Conservation (phyloP, 1,140 invertebrate genomes). For the Cotesia vestalis region DNA sequence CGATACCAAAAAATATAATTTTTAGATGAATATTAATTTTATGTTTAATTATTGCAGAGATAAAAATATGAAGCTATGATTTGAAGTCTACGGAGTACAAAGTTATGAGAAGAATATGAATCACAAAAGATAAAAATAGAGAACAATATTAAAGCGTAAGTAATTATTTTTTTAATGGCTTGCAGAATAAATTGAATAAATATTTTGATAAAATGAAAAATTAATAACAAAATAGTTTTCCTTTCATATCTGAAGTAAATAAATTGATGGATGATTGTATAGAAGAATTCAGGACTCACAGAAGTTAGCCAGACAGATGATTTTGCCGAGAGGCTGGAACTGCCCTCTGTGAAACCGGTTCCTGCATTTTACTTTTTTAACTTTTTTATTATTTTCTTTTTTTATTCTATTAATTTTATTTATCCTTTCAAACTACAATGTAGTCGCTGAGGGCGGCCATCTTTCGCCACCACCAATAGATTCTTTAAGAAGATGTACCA, state of each 20-base stretch:
- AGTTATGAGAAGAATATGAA: too few species aligned
- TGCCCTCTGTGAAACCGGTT: constrained; percentile 40
- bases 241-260: background rate
- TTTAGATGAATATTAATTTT: background rate
- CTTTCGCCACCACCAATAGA: constrained; percentile 6
- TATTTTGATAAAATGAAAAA: background rate
- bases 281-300: constrained; percentile 36
- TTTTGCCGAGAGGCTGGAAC: constrained; percentile 40
- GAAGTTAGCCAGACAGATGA: constrained; percentile 40
- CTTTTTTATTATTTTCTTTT: constrained; percentile 40
- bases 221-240: background rate
- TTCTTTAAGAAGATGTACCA: background rate
- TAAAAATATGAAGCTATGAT: too few species aligned
- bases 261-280: constrained; percentile 27
- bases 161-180: background rate
- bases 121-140: too few species aligned
- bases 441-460: constrained; percentile 24
- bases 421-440: constrained; percentile 2
- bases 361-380: constrained; percentile 25
- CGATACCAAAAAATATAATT: background rate
- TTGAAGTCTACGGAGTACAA: too few species aligned
- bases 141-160: too few species aligned
- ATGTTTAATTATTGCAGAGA: background rate
- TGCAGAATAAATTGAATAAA: background rate
- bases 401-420: constrained; percentile 20